phyloP scores from a whole-genome alignment of 2,888 invertebrate species.

The Xestoiulus laeticollis region DNA sequence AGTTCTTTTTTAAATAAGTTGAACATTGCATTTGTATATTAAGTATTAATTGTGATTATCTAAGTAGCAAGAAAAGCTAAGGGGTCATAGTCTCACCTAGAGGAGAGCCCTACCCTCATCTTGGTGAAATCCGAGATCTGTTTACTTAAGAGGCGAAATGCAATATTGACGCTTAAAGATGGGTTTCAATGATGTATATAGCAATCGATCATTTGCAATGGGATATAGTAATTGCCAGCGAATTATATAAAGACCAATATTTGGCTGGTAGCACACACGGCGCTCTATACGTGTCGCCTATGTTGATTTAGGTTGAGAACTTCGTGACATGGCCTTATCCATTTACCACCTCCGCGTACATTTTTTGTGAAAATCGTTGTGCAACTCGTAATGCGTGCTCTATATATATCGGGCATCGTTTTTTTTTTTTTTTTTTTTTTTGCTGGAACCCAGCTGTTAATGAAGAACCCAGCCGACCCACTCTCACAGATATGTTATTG shows the following conservation, averaged over 20 bases:
- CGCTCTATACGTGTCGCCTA: not conserved
- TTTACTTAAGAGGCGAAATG: not conserved
- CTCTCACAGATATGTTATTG: slow-evolving; percentile 34
- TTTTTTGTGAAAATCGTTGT: slow-evolving; percentile 15
- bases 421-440: slow-evolving; percentile 1
- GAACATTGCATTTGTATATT: too few relatives aligned
- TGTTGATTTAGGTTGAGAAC: slow-evolving; percentile 22
- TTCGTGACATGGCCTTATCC: slow-evolving; percentile 37
- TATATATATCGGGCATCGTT: not conserved
- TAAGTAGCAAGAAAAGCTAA: too few relatives aligned
- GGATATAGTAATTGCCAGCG: slow-evolving; percentile 18
- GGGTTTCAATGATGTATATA: not conserved
- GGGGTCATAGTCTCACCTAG: too few relatives aligned
- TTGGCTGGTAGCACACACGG: not conserved
- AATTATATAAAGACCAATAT: slow-evolving; percentile 19
- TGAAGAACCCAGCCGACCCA: slow-evolving; percentile 34
- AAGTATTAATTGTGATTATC: too few relatives aligned
- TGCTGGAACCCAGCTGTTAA: slow-evolving; percentile 34
- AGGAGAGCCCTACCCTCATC: not conserved
- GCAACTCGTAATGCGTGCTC: not conserved
- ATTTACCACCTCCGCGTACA: slow-evolving; percentile 9
- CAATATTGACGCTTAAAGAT: slow-evolving; percentile 6
- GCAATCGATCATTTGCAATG: slow-evolving; percentile 30
- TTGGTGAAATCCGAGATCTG: not conserved
- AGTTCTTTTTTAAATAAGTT: too few relatives aligned